Evolutionary conservation across 2,888 invertebrate species (phyloP), one percentile per base, ranked within the genome.

Genomic region (Neoaliturus tenellus): DNA sequence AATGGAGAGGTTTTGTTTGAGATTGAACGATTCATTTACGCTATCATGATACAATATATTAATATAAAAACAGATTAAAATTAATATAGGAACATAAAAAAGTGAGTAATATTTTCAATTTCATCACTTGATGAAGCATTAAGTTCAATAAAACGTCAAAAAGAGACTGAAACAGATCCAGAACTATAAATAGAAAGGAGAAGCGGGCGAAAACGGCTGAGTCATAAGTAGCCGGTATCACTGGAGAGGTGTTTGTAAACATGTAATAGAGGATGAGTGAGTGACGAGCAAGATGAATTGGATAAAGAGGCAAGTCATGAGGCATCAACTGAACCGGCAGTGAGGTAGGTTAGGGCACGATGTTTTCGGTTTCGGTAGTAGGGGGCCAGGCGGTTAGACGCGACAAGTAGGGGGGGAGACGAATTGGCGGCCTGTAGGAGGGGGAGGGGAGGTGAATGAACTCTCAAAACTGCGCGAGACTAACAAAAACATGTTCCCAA

Each of bases 351-450:
- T 44, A 73, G 71, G 55, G 41, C 44, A 17, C 23, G 58, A 51
- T 48, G 84, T 73, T 83, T 44, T 81, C 78, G 78, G 80, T 23
- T 25, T 58, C 75, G 75, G 75, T 75, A 75, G 75, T 75, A 75
- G 44, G 17, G 62, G 62, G 62, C 62, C 75, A 25, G 75, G 84
- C 71, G 84, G 80, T 80, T 67, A 85, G 82, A 82, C 85, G 84
- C 83, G 85, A 55, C 73, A 48, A 82, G 84, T 83, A 33, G 28
- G 44, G 58, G 35, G 48, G 69, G 85, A 51, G 80, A 82, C 82
- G 85, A 84, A 85, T 84, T 81, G 81, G 82, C 84, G 85, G 84
- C 73, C 83, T 82, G 82, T 75, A 51, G 84, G 82, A 81, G 83
- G 83, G 82, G 80, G 82, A 85, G 84, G n/a, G 85, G 84, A 73